Percentiles rank a stretch among this genome's conserved stretches.
Conservation (phyloP, 1,140 invertebrate genomes). For the Meloidogyne exigua region DNA sequence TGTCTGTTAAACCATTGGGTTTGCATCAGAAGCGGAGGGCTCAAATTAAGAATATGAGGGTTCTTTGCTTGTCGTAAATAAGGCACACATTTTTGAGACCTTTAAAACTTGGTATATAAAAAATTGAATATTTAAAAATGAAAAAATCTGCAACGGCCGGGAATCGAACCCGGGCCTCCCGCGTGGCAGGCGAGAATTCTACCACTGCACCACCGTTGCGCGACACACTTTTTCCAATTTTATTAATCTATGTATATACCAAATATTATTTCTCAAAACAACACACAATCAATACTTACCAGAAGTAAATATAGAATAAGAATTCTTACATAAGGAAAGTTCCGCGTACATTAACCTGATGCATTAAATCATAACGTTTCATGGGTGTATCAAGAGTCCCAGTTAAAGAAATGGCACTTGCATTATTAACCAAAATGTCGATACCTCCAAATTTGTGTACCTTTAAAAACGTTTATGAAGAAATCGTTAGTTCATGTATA, state of each 20-base stretch:
- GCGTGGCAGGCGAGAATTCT: slow-evolving; percentile 89
- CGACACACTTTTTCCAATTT: background rate
- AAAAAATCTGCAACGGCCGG: slow-evolving; percentile 23
- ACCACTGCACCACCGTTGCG: slow-evolving; percentile 78
- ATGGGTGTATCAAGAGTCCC: slow-evolving; percentile 79
- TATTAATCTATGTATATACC: background rate
- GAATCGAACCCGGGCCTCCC: slow-evolving; percentile 63
- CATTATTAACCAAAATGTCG: slow-evolving; percentile 68
- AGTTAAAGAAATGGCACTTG: slow-evolving; percentile 89
- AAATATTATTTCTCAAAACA: too few species aligned
- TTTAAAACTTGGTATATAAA: slow-evolving; percentile 62
- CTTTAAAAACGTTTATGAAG: slow-evolving; percentile 67
- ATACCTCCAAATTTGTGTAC: slow-evolving; percentile 7
- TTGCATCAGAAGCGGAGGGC: slow-evolving; percentile 86
- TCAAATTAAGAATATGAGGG: slow-evolving; percentile 92
- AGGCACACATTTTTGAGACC: slow-evolving; percentile 87
- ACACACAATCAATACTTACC: too few species aligned
- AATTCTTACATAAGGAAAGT: slow-evolving; percentile 80
- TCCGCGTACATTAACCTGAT: slow-evolving; percentile 83
- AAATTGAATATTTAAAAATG: background rate
- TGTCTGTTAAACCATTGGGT: slow-evolving; percentile 87
- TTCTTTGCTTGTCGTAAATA: slow-evolving; percentile 83
- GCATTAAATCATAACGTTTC: slow-evolving; percentile 93
- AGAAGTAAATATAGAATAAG: too few species aligned
- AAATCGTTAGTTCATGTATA: slow-evolving; percentile 90